Evolutionary conservation across 2,888 invertebrate species (phyloP).

Genomic region (Scaptodrosophila latifasciaeformis): DNA sequence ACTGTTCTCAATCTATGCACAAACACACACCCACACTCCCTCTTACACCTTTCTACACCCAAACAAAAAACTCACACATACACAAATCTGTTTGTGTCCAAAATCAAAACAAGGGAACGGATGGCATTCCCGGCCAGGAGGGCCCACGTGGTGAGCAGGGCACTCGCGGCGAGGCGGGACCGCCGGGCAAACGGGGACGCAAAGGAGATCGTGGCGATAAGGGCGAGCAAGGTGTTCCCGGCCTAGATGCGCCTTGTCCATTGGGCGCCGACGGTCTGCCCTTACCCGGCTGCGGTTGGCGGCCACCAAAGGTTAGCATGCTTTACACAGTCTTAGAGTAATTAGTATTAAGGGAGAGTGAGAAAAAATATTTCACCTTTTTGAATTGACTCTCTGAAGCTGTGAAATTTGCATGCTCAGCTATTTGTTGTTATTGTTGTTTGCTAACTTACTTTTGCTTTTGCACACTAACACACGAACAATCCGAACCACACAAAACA

Average conservation of each 20-base stretch:
- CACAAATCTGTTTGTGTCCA: neutral
- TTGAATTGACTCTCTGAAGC: conserved; percentile 43
- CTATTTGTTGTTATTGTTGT: conserved; percentile 32
- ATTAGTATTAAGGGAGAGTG: neutral
- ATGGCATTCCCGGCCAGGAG: conserved; percentile 94
- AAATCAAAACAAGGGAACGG: conserved; percentile 83
- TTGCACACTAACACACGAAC: conserved; percentile 43
- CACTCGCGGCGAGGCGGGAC: conserved; percentile 85
- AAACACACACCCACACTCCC: conserved; percentile 18
- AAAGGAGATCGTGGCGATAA: conserved; percentile 95
- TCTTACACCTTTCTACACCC: conserved; percentile 5
- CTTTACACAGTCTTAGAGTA: conserved; percentile 10
- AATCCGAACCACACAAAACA: conserved; percentile 17
- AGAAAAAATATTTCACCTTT: conserved; percentile 26
- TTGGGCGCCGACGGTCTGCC: conserved; percentile 96
- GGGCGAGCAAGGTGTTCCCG: conserved; percentile 97
- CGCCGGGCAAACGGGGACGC: conserved; percentile 90
- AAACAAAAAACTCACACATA: conserved; percentile 6
- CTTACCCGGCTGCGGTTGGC: conserved; percentile 96
- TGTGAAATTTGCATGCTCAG: conserved; percentile 18
- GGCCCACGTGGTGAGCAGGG: conserved; percentile 94
- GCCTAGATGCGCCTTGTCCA: conserved; percentile 99
- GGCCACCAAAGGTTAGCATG: conserved; percentile 85
- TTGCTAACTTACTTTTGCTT: conserved; percentile 69
- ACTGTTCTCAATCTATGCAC: conserved; percentile 32